These are phyloP conservation scores for Heterotis niloticus DNA, from an alignment of 2,113 vertebrate genomes.

Conservation along the genomic window DNA sequence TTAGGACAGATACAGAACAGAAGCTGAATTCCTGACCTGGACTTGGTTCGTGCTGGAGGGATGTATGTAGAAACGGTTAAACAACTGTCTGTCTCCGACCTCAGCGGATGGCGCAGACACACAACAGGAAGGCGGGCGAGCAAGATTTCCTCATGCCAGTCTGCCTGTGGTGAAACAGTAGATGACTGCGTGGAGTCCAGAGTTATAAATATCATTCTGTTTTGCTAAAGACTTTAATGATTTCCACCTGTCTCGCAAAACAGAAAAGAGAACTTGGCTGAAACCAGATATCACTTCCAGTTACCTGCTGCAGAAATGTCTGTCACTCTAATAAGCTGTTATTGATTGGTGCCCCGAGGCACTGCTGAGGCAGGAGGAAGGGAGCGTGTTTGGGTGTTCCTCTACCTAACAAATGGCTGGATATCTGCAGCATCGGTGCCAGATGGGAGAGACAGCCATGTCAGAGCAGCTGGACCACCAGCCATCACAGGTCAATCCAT, in stretches of 20 bases:
- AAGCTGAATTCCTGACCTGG: background rate
- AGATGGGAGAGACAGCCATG: no score
- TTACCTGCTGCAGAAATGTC: background rate
- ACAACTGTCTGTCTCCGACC: background rate
- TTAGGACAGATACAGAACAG: background rate
- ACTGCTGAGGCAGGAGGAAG: background rate
- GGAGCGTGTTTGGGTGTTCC: background rate
- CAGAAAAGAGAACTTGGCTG: background rate
- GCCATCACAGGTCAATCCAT: no score
- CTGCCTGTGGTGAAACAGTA: background rate
- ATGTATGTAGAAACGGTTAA: slow-evolving; percentile 5
- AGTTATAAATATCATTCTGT: slow-evolving; percentile 19
- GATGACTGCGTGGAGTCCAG: background rate
- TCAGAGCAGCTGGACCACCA: no score
- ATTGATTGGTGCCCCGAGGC: background rate
- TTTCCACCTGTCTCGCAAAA: slow-evolving; percentile 20
- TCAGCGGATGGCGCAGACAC: background rate
- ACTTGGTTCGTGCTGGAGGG: background rate
- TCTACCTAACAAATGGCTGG: no score
- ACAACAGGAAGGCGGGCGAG: background rate
- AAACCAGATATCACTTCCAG: background rate
- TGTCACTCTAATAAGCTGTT: background rate
- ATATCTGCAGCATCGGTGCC: no score
- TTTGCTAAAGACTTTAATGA: slow-evolving; percentile 20
- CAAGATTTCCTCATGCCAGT: background rate